A percentile compares a stretch with the other conserved stretches of the same genome.
These are phyloP conservation scores for Scrobipalpa atriplicella DNA, from an alignment of 2,888 invertebrate species.

Conservation along the genomic window DNA sequence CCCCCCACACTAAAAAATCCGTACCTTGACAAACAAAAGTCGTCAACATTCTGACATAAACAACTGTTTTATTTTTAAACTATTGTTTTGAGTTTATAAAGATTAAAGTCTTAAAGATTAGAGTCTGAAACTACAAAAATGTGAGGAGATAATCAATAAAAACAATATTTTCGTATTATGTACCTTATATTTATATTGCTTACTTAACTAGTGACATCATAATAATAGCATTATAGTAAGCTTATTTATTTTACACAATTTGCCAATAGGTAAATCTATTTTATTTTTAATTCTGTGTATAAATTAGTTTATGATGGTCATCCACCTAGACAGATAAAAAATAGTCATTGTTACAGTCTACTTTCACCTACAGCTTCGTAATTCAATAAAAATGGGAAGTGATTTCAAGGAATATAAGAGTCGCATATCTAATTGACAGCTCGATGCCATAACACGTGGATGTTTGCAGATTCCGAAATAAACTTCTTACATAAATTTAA, in stretches of 20 bases:
- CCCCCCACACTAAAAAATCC: too few relatives aligned
- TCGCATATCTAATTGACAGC: conserved; percentile 79
- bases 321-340: conserved; percentile 81
- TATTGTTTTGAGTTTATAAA: too few relatives aligned
- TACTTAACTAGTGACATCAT: conserved; percentile 83
- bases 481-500: conserved; percentile 74
- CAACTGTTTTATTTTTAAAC: too few relatives aligned
- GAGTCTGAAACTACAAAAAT: too few relatives aligned
- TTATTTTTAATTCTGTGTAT: conserved; percentile 77
- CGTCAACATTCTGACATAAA: too few relatives aligned
- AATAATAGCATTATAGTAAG: conserved; percentile 81
- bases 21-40: too few relatives aligned
- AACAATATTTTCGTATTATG: conserved; percentile 63
- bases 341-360: conserved; percentile 77
- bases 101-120: too few relatives aligned
- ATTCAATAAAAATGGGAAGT: conserved; percentile 55
- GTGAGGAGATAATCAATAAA: conserved; percentile 48
- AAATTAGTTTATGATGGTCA: conserved; percentile 81
- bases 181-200: conserved; percentile 83
- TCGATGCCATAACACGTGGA: conserved; percentile 74
- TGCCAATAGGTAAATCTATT: conserved; percentile 79
- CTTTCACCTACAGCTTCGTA: conserved; percentile 74
- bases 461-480: conserved; percentile 72
- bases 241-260: conserved; percentile 82
- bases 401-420: conserved; percentile 79